phyloP scores from a whole-genome alignment of 2,797 vertebrate genomes.

The Gobionotothen gibberifrons region DNA sequence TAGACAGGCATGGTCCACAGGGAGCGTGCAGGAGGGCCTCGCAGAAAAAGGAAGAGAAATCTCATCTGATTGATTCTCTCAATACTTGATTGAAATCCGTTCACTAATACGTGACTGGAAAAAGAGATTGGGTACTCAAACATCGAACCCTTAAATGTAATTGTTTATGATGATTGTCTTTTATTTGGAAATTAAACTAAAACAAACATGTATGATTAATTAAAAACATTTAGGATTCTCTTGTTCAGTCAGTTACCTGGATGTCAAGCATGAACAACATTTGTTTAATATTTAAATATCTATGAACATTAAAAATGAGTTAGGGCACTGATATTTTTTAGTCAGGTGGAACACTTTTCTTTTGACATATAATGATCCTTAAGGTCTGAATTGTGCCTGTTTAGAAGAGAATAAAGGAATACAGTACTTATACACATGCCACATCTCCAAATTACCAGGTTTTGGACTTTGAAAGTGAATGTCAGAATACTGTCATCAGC shows the following conservation, averaged over 20 bases:
- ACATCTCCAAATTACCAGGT: constrained; percentile 2
- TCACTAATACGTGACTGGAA: constrained; percentile 43
- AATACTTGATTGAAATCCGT: constrained; percentile 54
- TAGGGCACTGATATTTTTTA: neutral
- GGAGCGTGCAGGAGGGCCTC: constrained; percentile 60
- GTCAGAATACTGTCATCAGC: constrained; percentile 1
- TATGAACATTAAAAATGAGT: neutral
- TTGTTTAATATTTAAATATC: constrained; percentile 5
- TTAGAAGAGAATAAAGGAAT: neutral
- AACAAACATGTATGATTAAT: neutral
- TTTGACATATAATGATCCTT: too few relatives aligned
- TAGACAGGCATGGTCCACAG: constrained; percentile 71
- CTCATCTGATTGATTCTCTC: constrained; percentile 59
- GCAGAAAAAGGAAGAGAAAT: constrained; percentile 66
- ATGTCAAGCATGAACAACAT: neutral
- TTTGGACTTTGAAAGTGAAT: constrained; percentile 3
- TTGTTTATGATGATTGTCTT: neutral
- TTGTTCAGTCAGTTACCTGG: neutral
- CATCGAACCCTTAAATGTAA: constrained; percentile 4
- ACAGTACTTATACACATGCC: neutral
- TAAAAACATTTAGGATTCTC: neutral
- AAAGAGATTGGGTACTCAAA: constrained; percentile 33
- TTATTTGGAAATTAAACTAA: neutral
- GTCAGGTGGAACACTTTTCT: neutral
- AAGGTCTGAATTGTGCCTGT: too few relatives aligned